Conservation (phyloP, 1,140 invertebrate genomes). For the Yoshiicerus persimilis region DNA sequence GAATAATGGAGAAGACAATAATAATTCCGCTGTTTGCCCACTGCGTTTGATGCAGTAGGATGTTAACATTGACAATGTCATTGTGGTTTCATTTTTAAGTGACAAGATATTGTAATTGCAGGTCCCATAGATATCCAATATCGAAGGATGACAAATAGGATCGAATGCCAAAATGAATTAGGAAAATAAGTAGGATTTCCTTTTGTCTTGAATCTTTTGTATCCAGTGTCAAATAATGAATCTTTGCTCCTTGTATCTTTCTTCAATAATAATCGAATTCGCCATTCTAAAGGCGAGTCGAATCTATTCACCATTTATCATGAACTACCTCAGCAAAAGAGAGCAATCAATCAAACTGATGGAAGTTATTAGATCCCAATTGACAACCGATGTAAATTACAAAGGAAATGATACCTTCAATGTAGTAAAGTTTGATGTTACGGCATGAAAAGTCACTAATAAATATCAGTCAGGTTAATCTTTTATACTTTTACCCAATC, state of each 20-base stretch:
- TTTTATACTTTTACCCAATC: too few species aligned
- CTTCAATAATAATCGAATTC: background rate
- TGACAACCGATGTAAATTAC: background rate
- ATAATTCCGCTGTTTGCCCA: background rate
- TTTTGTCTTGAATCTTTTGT: background rate
- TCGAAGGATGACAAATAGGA: background rate
- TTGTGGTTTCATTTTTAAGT: background rate
- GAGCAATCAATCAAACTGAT: background rate
- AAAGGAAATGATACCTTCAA: background rate
- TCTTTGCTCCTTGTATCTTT: background rate
- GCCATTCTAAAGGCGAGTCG: background rate
- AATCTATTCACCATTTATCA: background rate
- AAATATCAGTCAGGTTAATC: too few species aligned
- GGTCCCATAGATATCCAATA: background rate
- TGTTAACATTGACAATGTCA: constrained; percentile 8
- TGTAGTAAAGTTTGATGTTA: too few species aligned
- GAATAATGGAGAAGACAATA: background rate
- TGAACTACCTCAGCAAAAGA: background rate
- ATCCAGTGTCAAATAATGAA: background rate
- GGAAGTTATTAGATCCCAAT: background rate
- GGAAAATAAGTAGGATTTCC: background rate
- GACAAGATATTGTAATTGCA: background rate
- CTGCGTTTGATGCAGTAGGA: background rate
- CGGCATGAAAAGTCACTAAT: too few species aligned
- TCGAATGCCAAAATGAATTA: background rate